These are phyloP conservation scores for Zaprionus taronus DNA, from an alignment of 1,140 invertebrate genomes.

Conservation along the genomic window DNA sequence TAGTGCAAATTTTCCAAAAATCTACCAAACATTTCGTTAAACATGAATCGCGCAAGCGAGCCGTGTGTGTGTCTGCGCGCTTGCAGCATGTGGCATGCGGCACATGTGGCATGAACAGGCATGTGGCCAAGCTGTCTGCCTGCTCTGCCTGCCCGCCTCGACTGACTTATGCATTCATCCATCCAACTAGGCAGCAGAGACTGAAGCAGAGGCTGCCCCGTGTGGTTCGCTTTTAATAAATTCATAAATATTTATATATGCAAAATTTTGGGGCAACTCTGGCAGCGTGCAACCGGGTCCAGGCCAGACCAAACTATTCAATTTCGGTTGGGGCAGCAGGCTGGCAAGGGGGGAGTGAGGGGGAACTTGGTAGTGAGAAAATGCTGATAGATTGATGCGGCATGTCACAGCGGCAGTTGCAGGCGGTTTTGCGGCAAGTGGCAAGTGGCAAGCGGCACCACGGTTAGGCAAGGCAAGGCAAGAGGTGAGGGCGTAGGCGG, in stretches of 20 bases:
- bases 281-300: conserved; percentile 56
- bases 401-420: conserved; percentile 63
- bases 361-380: conserved; percentile 39
- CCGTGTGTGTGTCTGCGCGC: neutral
- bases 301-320: conserved; percentile 73
- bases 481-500: neutral
- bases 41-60: conserved; percentile 50
- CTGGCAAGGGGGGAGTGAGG: neutral
- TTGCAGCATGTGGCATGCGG: conserved; percentile 31
- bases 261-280: conserved; percentile 74
- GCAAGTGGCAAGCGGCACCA: conserved; percentile 28
- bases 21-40: conserved; percentile 76
- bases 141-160: conserved; percentile 50
- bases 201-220: conserved; percentile 18
- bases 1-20: conserved; percentile 76
- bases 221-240: conserved; percentile 82
- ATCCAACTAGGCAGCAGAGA: conserved; percentile 62
- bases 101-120: conserved; percentile 20
- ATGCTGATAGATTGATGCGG: conserved; percentile 80
- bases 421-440: conserved; percentile 3
- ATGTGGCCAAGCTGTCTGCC: conserved; percentile 29
- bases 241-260: conserved; percentile 84
- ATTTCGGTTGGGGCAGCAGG: conserved; percentile 47
- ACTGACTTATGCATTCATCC: conserved; percentile 79
- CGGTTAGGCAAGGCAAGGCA: neutral